Percentiles rank a stretch among this genome's conserved stretches.
phyloP scores from a whole-genome alignment of 1,140 invertebrate species.

The Caenorhabditis tropicalis region DNA sequence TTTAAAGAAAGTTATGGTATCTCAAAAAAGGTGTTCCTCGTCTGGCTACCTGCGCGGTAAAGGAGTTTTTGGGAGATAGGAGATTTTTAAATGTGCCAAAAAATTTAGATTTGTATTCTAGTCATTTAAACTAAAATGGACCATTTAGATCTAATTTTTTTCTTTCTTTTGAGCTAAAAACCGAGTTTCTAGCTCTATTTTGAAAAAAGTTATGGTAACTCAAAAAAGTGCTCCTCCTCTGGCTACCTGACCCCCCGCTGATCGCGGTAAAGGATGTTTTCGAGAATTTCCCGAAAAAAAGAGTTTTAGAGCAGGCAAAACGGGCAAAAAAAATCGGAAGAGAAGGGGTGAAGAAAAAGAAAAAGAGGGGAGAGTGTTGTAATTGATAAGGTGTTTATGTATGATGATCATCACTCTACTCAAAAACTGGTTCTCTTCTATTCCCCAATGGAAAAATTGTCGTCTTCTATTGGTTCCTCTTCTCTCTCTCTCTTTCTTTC shows the following conservation, averaged over 20 bases:
- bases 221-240: not conserved
- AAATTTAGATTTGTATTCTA: no score
- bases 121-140: no score
- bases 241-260: no score
- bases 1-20: no score
- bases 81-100: no score
- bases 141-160: no score
- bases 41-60: no score
- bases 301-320: no score
- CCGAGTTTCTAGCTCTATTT: not conserved
- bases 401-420: slow-evolving; percentile 13
- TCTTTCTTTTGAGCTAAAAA: not conserved
- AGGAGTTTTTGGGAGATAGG: no score
- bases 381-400: slow-evolving; percentile 39
- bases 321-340: not conserved
- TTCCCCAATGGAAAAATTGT: not conserved
- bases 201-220: not conserved
- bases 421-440: not conserved
- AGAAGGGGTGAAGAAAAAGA: not conserved
- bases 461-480: not conserved
- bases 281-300: not conserved
- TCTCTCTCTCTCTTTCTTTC: not conserved
- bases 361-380: not conserved
- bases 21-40: no score
- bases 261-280: not conserved